phyloP scores from a whole-genome alignment of 2,888 invertebrate genomes.

The Sericinus montela region DNA sequence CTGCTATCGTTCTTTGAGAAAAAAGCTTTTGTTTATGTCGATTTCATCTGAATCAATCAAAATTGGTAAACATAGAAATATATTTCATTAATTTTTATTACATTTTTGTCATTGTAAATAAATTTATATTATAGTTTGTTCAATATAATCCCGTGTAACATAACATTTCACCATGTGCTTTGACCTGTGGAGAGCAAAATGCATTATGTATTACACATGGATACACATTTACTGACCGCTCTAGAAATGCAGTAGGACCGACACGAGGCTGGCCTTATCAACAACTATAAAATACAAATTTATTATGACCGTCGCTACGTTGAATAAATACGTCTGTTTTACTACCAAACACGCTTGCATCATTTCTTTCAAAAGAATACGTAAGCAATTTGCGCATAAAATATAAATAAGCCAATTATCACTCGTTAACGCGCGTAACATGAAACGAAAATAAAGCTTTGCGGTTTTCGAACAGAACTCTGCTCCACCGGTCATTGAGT shows the following conservation, averaged over 20 bases:
- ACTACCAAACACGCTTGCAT: not conserved
- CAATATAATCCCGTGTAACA: not conserved
- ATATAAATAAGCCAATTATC: constrained; percentile 16
- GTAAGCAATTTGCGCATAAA: not conserved
- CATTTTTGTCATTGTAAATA: not conserved
- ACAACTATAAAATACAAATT: constrained; percentile 8
- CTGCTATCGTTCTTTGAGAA: no score
- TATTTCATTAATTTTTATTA: no score
- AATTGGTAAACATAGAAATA: no score
- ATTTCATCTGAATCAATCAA: no score
- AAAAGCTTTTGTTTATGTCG: no score
- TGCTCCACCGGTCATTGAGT: constrained; percentile 4
- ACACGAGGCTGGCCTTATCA: constrained; percentile 1
- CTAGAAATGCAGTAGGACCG: constrained; percentile 1
- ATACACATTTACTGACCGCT: not conserved
- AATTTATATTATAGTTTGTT: not conserved
- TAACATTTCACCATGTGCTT: constrained; percentile 1
- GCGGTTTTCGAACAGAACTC: constrained; percentile 10
- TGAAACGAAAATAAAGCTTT: constrained; percentile 4
- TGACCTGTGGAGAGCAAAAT: constrained; percentile 3
- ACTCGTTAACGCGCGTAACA: not conserved
- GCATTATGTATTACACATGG: not conserved
- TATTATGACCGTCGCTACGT: constrained; percentile 1
- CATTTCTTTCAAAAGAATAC: constrained; percentile 2
- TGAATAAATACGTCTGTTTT: constrained; percentile 1